A percentile compares a stretch with the other conserved stretches of the same genome.
phyloP scores from a whole-genome alignment of 2,113 vertebrate species.

The Panthera uncia region DNA sequence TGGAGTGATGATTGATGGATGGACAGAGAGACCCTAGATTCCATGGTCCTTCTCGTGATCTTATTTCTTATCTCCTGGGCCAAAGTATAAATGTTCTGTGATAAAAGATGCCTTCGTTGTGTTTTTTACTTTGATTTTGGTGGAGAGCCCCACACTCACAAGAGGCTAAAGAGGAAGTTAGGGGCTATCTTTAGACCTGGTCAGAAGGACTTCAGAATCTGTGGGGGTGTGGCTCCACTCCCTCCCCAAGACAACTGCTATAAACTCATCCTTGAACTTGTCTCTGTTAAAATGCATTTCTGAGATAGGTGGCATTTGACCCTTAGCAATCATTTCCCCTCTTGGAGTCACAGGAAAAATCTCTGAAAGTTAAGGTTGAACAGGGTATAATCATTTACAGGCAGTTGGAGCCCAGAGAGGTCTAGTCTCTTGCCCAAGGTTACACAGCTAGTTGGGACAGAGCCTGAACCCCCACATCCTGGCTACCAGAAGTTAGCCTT shows the following conservation, averaged over 20 bases:
- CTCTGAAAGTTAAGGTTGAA: constrained; percentile 1
- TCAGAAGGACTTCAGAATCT: not conserved
- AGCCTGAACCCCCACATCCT: not conserved
- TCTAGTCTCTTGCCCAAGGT: not conserved
- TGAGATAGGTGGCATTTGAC: not conserved
- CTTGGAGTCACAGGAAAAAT: not conserved
- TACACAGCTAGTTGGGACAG: not conserved
- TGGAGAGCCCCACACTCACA: not conserved
- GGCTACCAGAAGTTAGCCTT: not conserved
- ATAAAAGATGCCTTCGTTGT: not conserved
- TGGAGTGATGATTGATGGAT: not conserved
- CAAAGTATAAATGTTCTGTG: not conserved
- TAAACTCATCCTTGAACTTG: not conserved
- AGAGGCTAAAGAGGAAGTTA: not conserved
- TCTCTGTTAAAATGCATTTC: constrained; percentile 15
- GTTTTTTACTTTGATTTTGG: not conserved
- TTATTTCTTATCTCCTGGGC: constrained; percentile 32
- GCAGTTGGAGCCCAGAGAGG: not conserved
- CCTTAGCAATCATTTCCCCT: not conserved
- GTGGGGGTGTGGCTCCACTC: not conserved
- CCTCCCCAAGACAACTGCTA: not conserved
- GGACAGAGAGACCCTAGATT: not conserved
- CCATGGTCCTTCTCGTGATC: not conserved
- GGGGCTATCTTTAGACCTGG: not conserved
- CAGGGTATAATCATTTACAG: not conserved